Conservation (phyloP, 2,888 invertebrate species). For the Cancer borealis region DNA sequence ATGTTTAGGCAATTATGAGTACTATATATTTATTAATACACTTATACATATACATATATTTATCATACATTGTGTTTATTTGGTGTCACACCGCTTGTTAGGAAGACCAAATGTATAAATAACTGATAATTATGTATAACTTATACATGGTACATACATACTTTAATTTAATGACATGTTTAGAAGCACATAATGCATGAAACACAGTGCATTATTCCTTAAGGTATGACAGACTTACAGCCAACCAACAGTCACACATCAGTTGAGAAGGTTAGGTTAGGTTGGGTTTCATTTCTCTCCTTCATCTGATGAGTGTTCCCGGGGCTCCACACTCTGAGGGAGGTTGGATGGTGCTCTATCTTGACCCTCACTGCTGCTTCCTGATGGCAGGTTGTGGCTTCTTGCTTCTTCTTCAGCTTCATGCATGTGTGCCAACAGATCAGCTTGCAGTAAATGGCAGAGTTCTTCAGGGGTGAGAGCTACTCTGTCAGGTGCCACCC, state of each 20-base stretch:
- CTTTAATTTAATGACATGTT: not conserved
- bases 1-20: too few relatives aligned
- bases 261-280: not conserved
- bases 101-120: too few relatives aligned
- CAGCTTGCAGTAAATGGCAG: constrained; percentile 69
- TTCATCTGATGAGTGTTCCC: constrained; percentile 47
- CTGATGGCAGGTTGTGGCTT: not conserved
- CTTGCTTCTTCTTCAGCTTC: constrained; percentile 57
- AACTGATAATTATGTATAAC: too few relatives aligned
- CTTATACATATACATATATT: not conserved
- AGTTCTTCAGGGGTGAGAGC: constrained; percentile 70
- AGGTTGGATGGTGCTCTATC: not conserved
- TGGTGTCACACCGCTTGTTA: too few relatives aligned
- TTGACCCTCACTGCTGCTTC: not conserved
- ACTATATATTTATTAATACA: not conserved
- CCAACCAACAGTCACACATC: not conserved
- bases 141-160: not conserved
- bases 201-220: not conserved
- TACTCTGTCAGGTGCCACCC: constrained; percentile 65
- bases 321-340: not conserved
- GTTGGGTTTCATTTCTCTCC: constrained; percentile 25
- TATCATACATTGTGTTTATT: not conserved
- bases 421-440: constrained; percentile 66
- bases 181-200: not conserved
- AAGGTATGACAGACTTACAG: not conserved